Conservation (phyloP, 2,113 vertebrate species). For the Psephotus haematonotus region DNA sequence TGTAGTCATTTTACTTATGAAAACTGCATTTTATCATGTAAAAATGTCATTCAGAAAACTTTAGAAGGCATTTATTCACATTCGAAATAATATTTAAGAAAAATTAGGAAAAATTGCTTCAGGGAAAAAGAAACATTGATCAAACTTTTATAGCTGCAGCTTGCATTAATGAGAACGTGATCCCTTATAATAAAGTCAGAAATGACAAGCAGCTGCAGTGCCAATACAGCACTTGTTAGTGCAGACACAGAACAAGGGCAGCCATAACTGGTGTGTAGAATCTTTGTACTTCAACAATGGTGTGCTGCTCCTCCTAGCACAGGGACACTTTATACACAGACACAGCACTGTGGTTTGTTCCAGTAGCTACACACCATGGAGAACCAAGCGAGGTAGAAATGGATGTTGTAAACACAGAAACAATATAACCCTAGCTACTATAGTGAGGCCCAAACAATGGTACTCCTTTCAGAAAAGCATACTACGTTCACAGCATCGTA, state of each 20-base stretch:
- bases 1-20: not conserved
- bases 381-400: not conserved
- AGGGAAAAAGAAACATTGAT: constrained; percentile 8
- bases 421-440: not conserved
- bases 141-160: constrained; percentile 26
- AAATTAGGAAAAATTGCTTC: constrained; percentile 4
- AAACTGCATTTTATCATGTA: not conserved
- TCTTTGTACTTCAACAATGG: constrained; percentile 66
- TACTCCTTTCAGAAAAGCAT: not conserved
- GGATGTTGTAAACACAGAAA: not conserved
- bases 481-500: not conserved
- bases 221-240: constrained; percentile 33
- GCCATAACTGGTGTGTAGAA: not conserved
- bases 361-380: not conserved
- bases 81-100: not conserved
- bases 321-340: not conserved
- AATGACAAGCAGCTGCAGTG: constrained; percentile 45
- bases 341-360: constrained; percentile 23
- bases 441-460: not conserved
- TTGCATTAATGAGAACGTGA: constrained; percentile 19
- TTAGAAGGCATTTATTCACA: not conserved
- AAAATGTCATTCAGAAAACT: constrained; percentile 7
- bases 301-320: constrained; percentile 46
- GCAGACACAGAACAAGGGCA: constrained; percentile 42
- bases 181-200: not conserved